Evolutionary conservation across 2,888 invertebrate genomes (phyloP).

Genomic region (Polia nebulosa): DNA sequence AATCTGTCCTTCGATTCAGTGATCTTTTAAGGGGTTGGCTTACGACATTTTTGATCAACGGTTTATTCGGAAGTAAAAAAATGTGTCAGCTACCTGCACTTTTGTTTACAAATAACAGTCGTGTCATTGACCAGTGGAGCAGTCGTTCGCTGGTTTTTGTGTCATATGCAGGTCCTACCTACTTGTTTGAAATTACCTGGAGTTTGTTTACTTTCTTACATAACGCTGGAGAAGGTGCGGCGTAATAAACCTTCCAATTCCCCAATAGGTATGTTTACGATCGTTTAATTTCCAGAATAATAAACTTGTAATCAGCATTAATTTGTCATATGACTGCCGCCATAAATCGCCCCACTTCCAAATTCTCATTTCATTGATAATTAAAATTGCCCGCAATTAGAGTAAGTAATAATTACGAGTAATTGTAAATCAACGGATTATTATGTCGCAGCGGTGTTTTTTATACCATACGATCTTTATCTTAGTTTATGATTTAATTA

Average conservation of each 20-base stretch:
- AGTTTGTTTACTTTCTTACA: slow-evolving; percentile 38
- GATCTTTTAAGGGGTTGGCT: slow-evolving; percentile 23
- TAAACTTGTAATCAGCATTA: slow-evolving; percentile 77
- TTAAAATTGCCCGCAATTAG: slow-evolving; percentile 89
- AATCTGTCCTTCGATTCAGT: slow-evolving; percentile 34
- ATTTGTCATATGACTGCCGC: slow-evolving; percentile 73
- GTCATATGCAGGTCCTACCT: slow-evolving; percentile 16
- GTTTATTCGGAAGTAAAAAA: slow-evolving; percentile 28
- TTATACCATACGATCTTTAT: slow-evolving; percentile 81
- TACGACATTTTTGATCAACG: slow-evolving; percentile 21
- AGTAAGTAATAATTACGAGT: slow-evolving; percentile 84
- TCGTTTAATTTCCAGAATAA: slow-evolving; percentile 74
- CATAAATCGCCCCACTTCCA: slow-evolving; percentile 78
- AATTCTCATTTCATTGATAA: slow-evolving; percentile 82
- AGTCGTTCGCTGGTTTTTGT: slow-evolving; percentile 42
- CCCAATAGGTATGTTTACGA: slow-evolving; percentile 63
- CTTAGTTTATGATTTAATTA: slow-evolving; percentile 90
- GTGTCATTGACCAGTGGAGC: slow-evolving; percentile 44
- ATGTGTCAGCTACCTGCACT: slow-evolving; percentile 43
- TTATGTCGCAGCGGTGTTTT: slow-evolving; percentile 78
- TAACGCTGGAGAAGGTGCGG: slow-evolving; percentile 22
- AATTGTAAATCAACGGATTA: slow-evolving; percentile 89
- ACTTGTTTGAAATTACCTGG: slow-evolving; percentile 30
- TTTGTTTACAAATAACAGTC: slow-evolving; percentile 48
- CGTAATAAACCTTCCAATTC: slow-evolving; percentile 36